Conservation (phyloP, 2,113 vertebrate species). For the Acrocephalus arundinaceus region DNA sequence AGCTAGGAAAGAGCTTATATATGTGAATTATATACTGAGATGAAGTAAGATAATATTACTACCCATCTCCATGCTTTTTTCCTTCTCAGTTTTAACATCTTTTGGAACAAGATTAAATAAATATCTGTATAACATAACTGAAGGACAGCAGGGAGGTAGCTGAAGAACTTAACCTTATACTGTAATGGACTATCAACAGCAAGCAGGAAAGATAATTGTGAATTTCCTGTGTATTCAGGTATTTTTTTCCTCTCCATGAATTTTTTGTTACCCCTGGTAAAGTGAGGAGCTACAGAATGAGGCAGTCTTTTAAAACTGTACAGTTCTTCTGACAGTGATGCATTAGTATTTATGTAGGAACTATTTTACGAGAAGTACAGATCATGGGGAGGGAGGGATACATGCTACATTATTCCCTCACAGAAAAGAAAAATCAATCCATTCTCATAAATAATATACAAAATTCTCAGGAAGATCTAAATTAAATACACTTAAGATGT, state of each 20-base stretch:
- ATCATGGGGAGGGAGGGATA: neutral
- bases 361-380: slow-evolving; percentile 13
- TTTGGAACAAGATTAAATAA: neutral
- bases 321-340: neutral
- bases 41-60: neutral
- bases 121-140: neutral
- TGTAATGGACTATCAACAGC: neutral
- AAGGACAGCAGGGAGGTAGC: neutral
- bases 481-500: slow-evolving; percentile 29
- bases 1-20: neutral
- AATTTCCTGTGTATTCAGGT: neutral
- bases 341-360: neutral
- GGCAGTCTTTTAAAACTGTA: neutral
- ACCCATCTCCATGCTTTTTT: neutral
- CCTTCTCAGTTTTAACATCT: neutral
- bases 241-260: neutral
- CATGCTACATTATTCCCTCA: neutral
- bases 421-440: slow-evolving; percentile 57
- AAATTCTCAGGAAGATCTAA: slow-evolving; percentile 24
- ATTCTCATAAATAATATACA: slow-evolving; percentile 55
- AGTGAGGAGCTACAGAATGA: neutral
- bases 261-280: neutral
- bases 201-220: neutral
- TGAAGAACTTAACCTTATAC: neutral
- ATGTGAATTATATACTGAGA: neutral